Evolutionary conservation across 2,113 vertebrate species (phyloP), one percentile per base, ranked within the genome.

Genomic region (Limanda limanda): DNA sequence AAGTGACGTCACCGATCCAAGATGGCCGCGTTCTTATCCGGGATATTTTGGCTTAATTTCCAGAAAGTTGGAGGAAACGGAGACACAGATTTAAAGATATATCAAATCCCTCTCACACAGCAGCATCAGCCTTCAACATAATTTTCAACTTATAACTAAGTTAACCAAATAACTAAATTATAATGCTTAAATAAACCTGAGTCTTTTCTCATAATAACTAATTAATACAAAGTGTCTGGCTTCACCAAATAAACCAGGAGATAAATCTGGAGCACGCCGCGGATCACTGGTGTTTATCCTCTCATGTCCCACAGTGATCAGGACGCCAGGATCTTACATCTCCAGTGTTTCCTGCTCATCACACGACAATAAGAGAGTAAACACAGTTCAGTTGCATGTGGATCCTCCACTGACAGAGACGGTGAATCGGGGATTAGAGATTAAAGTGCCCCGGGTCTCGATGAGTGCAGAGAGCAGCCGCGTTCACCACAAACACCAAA

Each of bases 391-490:
- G 31, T 2, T 37, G 66, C 74, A 20, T 73, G 70, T 25, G 12
- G 15, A 48, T 23, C 31, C 71, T 65, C 3, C 54, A 23, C 15
- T 62, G 79, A 84, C 72, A 79, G 72, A 63, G n/a, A 47, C 0
- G 59, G 21, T 58, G 74, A 71, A 72, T 68, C 72, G 0, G 18
- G 74, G 83, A 79, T 82, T 86, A 75, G 59, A 25, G 71, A 77
- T 63, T 23, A 74, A 70, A 81, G 74, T 5, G 1, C 13, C 18
- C 2, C 64, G 48, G 77, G 42, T 57, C 56, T 27, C 15, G 5
- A 2, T 58, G 10, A 20, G n/a, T 6, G 15, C 45, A 48, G 14
- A 15, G 15, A n/a, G 20, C 18, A 10, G 51, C 18, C 11, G 40
- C 40, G 40, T 42, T 42, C 40, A 42, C 40, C 40, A 42, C 40